A percentile compares a stretch with the other conserved stretches of the same genome.
Conservation (phyloP, 1,140 invertebrate genomes). For the Tetramorium simillimum region DNA sequence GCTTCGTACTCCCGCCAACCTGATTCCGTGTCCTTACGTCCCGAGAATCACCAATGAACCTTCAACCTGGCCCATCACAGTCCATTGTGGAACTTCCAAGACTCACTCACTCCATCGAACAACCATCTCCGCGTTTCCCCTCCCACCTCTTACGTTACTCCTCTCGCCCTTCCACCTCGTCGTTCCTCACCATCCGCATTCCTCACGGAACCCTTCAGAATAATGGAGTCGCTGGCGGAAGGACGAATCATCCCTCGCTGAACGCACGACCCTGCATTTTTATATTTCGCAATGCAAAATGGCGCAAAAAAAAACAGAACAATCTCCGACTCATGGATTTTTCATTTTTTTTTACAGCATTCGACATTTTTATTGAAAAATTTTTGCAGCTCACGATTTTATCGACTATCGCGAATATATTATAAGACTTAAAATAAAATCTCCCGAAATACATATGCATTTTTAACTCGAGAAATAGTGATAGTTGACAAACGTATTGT, state of each 20-base stretch:
- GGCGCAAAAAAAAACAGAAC: slow-evolving; percentile 16
- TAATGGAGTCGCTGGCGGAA: slow-evolving; percentile 59
- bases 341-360: slow-evolving; percentile 18
- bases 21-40: slow-evolving; percentile 67
- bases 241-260: slow-evolving; percentile 43
- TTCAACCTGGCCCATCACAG: slow-evolving; percentile 67
- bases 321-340: neutral
- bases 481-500: neutral
- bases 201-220: slow-evolving; percentile 63
- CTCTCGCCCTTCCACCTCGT: slow-evolving; percentile 32
- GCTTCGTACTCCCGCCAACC: slow-evolving; percentile 52
- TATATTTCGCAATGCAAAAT: slow-evolving; percentile 55
- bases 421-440: neutral
- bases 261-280: slow-evolving; percentile 58
- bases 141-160: slow-evolving; percentile 6
- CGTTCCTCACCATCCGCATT: slow-evolving; percentile 55
- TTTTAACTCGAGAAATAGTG: neutral
- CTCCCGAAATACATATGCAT: neutral
- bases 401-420: neutral
- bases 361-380: slow-evolving; percentile 20
- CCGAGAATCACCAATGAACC: slow-evolving; percentile 76
- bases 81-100: slow-evolving; percentile 69
- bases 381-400: slow-evolving; percentile 1
- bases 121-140: neutral
- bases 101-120: slow-evolving; percentile 36